Base-by-base conservation (phyloP, 2,888 invertebrate species). In the Drosophila borborema region DNA sequence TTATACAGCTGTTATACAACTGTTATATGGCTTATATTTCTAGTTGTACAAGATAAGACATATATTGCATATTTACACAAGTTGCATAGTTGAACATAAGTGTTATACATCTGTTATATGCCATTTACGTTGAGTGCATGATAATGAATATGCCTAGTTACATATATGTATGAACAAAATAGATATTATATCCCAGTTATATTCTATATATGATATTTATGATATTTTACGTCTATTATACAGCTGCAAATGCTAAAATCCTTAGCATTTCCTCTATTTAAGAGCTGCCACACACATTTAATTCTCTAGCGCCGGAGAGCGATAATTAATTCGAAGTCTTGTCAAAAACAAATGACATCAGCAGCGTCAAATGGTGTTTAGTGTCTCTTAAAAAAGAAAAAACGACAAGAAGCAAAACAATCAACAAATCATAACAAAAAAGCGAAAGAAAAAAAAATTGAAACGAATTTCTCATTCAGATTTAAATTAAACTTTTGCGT, bases 401-500 rank as follows among this genome's bases (percentile, higher is more conserved):
- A 14, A 14, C 36, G 36, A 38, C n/a, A 51, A 12, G 31, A 53
- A 14, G 36, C 18, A 55, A 55, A 55, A 55, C 62, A 77, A 61
- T 48, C 16, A 36, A 61, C 31, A 49, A 76, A 55, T 49, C 45
- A 51, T 74, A 41, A 58, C 31, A n/a, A 31, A 23, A 23, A 10
- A 20, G 14, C 0, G 7, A 6, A 20, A 1, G 23, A 20, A 16
- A 8, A 23, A 45, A n/a, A 40, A 20, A 58, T 43, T 54, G 58
- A 36, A 63, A 40, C 28, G 34, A 28, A 40, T 41, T 68, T 59
- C 63, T 75, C 77, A 86, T 88, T 83, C 84, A 86, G 89, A 83
- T 90, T 86, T 79, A 90, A 86, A 90, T 86, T 77, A 83, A 90
- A 86, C 77, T 88, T 88, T 90, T 74, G 82, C 46, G 70, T 64